Conservation (phyloP, 2,888 invertebrate genomes). For the Caenorhabditis sulstoni region DNA sequence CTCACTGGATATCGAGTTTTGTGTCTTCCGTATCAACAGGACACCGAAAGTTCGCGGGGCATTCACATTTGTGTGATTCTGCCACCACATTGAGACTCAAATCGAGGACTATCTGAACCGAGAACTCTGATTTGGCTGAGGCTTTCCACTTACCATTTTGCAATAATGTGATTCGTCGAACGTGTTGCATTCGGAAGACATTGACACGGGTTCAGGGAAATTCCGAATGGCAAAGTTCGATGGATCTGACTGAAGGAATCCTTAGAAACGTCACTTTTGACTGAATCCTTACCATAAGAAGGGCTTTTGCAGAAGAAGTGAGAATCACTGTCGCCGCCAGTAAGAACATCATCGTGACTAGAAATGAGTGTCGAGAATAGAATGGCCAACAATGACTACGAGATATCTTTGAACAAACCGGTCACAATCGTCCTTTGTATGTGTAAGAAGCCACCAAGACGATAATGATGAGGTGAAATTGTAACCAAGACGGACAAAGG, state of each 20-base stretch:
- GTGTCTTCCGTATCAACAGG: constrained; percentile 49
- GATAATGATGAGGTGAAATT: background rate
- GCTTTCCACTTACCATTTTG: constrained; percentile 24
- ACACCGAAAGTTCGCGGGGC: constrained; percentile 36
- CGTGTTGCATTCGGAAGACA: constrained; percentile 37
- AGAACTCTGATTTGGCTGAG: background rate
- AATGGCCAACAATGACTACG: no score
- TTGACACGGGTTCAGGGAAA: constrained; percentile 32
- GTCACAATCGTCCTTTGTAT: background rate
- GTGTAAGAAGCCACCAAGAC: background rate
- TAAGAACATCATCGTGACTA: no score
- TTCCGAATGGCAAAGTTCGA: constrained; percentile 26
- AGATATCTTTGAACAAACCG: background rate
- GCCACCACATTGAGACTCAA: constrained; percentile 29
- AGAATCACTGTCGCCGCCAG: no score
- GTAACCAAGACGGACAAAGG: background rate
- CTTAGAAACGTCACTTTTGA: no score
- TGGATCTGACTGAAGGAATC: constrained; percentile 41
- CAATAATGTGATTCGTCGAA: constrained; percentile 55
- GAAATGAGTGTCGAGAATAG: no score
- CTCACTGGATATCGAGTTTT: constrained; percentile 29
- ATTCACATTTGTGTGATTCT: constrained; percentile 48
- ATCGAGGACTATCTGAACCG: constrained; percentile 36
- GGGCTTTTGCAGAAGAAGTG: no score
- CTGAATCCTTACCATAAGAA: no score